Base-by-base conservation (phyloP, 2,888 invertebrate genomes). In the Trisateles emortualis region DNA sequence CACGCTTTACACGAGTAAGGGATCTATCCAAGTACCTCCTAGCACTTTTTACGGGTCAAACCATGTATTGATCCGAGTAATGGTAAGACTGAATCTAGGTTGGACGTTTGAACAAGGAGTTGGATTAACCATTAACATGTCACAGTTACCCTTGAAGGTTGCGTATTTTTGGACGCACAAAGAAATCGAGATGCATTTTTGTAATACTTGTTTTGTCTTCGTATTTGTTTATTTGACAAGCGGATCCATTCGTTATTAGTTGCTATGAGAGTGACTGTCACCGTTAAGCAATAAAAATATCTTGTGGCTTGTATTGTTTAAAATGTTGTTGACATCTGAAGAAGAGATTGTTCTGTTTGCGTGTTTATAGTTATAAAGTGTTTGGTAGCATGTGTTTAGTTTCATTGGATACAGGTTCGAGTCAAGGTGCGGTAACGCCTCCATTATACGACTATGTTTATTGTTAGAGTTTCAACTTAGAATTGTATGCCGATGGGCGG, bases 1-100 rank as follows among this genome's bases (percentile, higher is more conserved):
- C 92, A 92, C 85, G 84, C 77, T 79, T 76, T 89, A 89, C 92
- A 91, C 92, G 92, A 82, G 92, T 83, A 86, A 85, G 77, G 84
- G 84, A 87, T 87, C 67, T 59, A 77, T 79, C 80, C 79, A 83
- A 78, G 78, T 83, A 84, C 82, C 81, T 78, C 79, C 81, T 81
- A 82, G 82, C 76, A 71, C 79, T 81, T 77, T 81, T 83, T 76
- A 84, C 85, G 87, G 90, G 91, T 88, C 91, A 87, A 75, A 83
- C 86, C 77, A 76, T 77, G 86, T 92, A 92, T 92, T 90, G 92
- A 92, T 92, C 90, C 80, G 59, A 58, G 50, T 70, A 76, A 68
- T 78, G 81, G 80, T 73, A 69, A 79, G 78, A 87, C 82, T 78
- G 81, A 83, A 91, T 87, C 84, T 90, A 83, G 90, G 90, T 90